These are phyloP conservation scores for Rhegmatorhina hoffmannsi DNA, from an alignment of 2,113 vertebrate species.

Conservation along the genomic window DNA sequence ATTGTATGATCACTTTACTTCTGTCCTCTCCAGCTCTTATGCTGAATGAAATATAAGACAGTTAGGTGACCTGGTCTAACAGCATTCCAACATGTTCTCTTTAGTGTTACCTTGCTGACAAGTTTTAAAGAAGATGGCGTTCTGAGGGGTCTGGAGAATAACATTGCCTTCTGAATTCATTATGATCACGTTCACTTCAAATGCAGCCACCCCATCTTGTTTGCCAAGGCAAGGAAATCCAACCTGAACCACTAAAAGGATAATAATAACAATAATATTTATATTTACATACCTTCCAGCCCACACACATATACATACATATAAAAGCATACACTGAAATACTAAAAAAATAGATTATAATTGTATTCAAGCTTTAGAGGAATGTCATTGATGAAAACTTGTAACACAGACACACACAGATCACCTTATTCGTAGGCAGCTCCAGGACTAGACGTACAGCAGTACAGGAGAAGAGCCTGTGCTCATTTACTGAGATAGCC, in stretches of 20 bases:
- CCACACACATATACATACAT: background rate
- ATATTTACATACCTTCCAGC: background rate
- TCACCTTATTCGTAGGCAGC: background rate
- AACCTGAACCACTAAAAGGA: constrained; percentile 83
- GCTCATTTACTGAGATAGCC: background rate
- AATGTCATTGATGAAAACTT: background rate
- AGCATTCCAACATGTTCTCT: background rate
- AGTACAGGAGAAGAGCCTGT: background rate
- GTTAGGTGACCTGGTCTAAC: background rate
- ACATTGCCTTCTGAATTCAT: constrained; percentile 88
- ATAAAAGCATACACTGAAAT: background rate
- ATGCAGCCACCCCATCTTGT: constrained; percentile 89
- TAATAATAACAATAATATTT: constrained; percentile 3
- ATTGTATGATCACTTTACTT: background rate
- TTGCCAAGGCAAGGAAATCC: constrained; percentile 89
- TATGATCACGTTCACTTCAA: constrained; percentile 86
- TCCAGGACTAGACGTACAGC: background rate
- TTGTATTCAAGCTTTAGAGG: background rate
- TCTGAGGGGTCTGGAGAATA: constrained; percentile 87
- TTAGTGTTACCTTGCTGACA: constrained; percentile 86
- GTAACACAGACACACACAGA: background rate
- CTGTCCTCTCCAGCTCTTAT: background rate
- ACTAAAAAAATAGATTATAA: background rate
- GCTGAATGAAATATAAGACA: background rate
- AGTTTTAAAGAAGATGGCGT: constrained; percentile 92